phyloP scores from a whole-genome alignment of 1,140 invertebrate genomes.

The Drosophila bocki region DNA sequence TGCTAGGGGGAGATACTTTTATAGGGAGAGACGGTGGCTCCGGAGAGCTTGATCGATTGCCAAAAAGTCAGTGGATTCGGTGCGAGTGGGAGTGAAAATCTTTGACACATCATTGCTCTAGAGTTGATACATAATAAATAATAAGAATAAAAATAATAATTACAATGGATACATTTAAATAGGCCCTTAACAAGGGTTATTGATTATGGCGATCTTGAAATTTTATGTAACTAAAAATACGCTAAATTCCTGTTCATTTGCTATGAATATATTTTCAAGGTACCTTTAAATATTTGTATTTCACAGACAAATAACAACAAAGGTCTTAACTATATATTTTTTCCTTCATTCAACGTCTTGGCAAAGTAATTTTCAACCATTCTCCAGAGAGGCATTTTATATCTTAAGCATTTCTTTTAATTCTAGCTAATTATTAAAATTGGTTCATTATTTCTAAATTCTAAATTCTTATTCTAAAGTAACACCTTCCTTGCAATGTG shows the following conservation, averaged over 20 bases:
- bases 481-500: background rate
- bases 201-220: too few species aligned
- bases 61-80: slow-evolving; percentile 37
- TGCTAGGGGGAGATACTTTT: slow-evolving; percentile 14
- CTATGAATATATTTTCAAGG: background rate
- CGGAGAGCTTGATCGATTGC: slow-evolving; percentile 34
- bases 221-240: background rate
- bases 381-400: too few species aligned
- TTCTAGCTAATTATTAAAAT: background rate
- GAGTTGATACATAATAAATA: background rate
- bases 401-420: too few species aligned
- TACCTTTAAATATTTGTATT: background rate
- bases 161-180: background rate
- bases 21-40: background rate
- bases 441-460: background rate
- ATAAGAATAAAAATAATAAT: background rate
- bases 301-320: background rate
- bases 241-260: too few species aligned
- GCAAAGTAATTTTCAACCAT: background rate
- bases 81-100: slow-evolving; percentile 46
- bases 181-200: background rate
- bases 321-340: too few species aligned
- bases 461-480: background rate
- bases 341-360: too few species aligned
- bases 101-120: slow-evolving; percentile 1